These are phyloP conservation scores for Pedionomus torquatus DNA, from an alignment of 2,113 vertebrate genomes.

Conservation along the genomic window DNA sequence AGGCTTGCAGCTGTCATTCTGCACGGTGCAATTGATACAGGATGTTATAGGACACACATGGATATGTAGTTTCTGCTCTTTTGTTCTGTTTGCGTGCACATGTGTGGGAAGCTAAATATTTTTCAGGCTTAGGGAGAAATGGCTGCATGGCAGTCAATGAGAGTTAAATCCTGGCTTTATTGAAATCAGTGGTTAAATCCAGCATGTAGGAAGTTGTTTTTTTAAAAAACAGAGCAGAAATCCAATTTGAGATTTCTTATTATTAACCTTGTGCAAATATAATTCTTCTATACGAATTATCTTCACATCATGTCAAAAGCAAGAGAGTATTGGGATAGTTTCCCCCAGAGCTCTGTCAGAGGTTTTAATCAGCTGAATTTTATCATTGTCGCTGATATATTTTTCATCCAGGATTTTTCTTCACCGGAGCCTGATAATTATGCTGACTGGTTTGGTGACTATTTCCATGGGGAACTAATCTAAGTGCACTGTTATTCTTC, in stretches of 20 bases:
- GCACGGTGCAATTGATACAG: background rate
- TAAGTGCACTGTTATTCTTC: background rate
- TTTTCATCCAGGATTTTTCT: constrained; percentile 18
- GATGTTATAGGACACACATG: background rate
- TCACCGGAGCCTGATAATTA: constrained; percentile 5
- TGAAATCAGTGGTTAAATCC: background rate
- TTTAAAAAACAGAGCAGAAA: background rate
- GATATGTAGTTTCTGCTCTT: background rate
- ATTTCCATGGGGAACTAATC: background rate
- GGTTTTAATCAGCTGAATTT: constrained; percentile 33
- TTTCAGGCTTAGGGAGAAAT: background rate
- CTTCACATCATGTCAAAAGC: background rate
- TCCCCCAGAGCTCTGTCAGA: constrained; percentile 7
- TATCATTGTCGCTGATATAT: constrained; percentile 11
- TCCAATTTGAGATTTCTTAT: constrained; percentile 6
- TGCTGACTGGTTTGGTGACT: constrained; percentile 26
- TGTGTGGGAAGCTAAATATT: background rate
- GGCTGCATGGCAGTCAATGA: background rate
- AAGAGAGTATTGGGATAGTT: background rate
- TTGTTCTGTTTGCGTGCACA: background rate
- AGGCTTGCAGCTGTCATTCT: rapidly evolving
- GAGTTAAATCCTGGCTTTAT: background rate
- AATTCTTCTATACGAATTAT: background rate
- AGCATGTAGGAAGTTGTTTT: background rate
- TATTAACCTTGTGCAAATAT: constrained; percentile 14